Conservation (phyloP, 2,888 invertebrate species). For the Dascillus cervinus region DNA sequence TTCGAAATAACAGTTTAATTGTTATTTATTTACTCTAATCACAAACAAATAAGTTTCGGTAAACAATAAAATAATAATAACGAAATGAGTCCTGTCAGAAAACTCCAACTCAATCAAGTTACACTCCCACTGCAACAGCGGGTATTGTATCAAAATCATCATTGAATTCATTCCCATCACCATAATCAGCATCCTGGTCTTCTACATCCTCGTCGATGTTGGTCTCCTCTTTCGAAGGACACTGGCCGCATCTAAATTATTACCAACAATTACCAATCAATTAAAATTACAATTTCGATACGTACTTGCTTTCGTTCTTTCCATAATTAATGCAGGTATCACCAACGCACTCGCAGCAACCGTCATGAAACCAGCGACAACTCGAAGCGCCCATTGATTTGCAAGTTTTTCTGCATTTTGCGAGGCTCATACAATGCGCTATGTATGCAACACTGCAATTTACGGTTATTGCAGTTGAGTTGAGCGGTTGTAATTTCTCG, state of each 20-base stretch:
- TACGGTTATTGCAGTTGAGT: constrained; percentile 51
- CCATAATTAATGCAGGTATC: constrained; percentile 84
- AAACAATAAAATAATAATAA: no score
- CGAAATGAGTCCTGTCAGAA: no score
- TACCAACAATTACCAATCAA: no score
- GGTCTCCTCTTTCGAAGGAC: constrained; percentile 50
- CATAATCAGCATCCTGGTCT: constrained; percentile 56
- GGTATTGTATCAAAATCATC: constrained; percentile 26
- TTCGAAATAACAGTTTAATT: no score
- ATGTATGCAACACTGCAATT: constrained; percentile 91
- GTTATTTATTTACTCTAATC: no score
- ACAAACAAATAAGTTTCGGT: no score
- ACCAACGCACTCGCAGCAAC: constrained; percentile 90
- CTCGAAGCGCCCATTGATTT: constrained; percentile 75
- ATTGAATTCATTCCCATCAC: constrained; percentile 51
- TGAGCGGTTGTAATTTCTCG: constrained; percentile 50
- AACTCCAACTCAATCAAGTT: no score
- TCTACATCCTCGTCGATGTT: constrained; percentile 48
- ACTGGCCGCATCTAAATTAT: constrained; percentile 49
- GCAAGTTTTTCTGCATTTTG: constrained; percentile 79
- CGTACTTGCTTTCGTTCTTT: constrained; percentile 77
- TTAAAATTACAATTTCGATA: no score
- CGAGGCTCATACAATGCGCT: constrained; percentile 81
- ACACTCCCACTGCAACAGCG: no score
- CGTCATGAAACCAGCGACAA: constrained; percentile 90